Evolutionary conservation across 1,140 invertebrate species (phyloP).

Genomic region (Drosophila orosa): DNA sequence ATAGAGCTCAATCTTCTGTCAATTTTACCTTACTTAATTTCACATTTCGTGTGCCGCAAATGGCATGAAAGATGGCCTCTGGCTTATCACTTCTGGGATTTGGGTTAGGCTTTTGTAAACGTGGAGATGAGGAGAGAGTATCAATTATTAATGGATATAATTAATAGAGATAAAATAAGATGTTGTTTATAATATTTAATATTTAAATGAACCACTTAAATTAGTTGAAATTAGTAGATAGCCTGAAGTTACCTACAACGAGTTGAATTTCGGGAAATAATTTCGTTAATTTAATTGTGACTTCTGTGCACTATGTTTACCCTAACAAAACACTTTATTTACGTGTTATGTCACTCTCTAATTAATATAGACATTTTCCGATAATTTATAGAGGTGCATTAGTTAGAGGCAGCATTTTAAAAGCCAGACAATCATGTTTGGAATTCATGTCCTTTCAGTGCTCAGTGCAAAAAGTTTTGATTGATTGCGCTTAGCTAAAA

Average conservation of each 20-base stretch:
- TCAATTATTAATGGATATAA: not conserved
- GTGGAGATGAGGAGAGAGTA: not conserved
- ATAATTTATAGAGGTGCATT: constrained; percentile 2
- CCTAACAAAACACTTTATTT: not conserved
- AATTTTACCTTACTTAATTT: constrained; percentile 76
- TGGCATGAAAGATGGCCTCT: constrained; percentile 8
- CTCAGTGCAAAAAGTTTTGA: constrained; percentile 13
- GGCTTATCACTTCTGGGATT: constrained; percentile 33
- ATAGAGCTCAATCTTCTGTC: constrained; percentile 61
- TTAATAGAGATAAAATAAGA: not conserved
- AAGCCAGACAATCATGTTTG: not conserved
- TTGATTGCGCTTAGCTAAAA: constrained; percentile 14
- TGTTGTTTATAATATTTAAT: not conserved
- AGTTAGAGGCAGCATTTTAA: not conserved
- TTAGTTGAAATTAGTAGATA: not conserved
- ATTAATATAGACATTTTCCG: constrained; percentile 6
- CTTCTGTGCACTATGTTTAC: not conserved
- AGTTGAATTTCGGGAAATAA: not conserved
- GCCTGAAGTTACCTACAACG: not conserved
- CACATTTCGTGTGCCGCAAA: constrained; percentile 45
- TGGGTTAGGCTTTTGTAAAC: not conserved
- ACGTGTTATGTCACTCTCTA: not conserved
- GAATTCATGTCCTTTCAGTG: not conserved
- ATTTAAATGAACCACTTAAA: not conserved
- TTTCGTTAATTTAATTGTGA: too few relatives aligned